phyloP scores from a whole-genome alignment of 2,888 invertebrate species.

The Tinea semifulvella region DNA sequence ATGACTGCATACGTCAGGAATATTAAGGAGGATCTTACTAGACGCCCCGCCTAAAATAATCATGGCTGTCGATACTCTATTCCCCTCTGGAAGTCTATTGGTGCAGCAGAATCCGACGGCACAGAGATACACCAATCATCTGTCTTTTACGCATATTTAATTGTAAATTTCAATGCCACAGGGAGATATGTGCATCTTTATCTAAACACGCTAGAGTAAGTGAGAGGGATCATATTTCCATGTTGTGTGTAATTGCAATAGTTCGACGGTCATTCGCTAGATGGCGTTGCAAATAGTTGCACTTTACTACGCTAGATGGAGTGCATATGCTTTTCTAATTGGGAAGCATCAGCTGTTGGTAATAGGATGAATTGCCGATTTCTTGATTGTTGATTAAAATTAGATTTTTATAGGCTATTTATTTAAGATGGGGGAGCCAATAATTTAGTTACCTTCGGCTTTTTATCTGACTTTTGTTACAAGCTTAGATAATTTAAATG shows the following conservation, averaged over 20 bases:
- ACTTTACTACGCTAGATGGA: conserved; percentile 35
- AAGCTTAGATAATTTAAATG: no score
- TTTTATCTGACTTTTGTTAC: no score
- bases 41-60: conserved; percentile 53
- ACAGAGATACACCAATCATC: conserved; percentile 50
- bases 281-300: conserved; percentile 47
- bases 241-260: conserved; percentile 27
- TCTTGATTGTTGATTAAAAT: conserved; percentile 14
- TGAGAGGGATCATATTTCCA: conserved; percentile 27
- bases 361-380: conserved; percentile 12
- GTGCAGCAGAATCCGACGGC: conserved; percentile 38
- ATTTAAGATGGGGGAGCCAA: neutral
- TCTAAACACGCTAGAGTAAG: conserved; percentile 39
- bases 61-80: conserved; percentile 48
- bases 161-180: conserved; percentile 39
- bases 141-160: conserved; percentile 36
- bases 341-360: conserved; percentile 19
- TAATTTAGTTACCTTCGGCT: no score
- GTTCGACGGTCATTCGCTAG: conserved; percentile 24
- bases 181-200: conserved; percentile 38
- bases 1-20: conserved; percentile 61
- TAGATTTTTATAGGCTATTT: conserved; percentile 13
- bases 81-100: conserved; percentile 41
- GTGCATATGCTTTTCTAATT: conserved; percentile 16
- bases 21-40: conserved; percentile 57